A percentile compares a stretch with the other conserved stretches of the same genome.
These are phyloP conservation scores for Schizothorax lantsangensis DNA, from an alignment of 2,797 vertebrate species.

Conservation along the genomic window DNA sequence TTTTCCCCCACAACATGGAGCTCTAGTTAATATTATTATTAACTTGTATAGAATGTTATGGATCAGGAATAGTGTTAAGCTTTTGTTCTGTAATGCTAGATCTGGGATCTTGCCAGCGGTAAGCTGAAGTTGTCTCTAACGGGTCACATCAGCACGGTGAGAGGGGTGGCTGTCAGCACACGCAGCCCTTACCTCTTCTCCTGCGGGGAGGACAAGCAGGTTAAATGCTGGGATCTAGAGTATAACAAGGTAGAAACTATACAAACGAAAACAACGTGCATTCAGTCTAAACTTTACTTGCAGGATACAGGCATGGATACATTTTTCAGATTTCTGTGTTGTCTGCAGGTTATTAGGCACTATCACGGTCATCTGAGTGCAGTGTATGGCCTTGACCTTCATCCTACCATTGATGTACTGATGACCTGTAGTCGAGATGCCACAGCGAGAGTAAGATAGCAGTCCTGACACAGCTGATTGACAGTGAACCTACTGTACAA, in stretches of 20 bases:
- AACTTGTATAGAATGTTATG: background rate
- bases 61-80: background rate
- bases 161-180: conserved; percentile 92
- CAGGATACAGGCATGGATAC: background rate
- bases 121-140: conserved; percentile 96
- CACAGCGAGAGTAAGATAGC: conserved; percentile 86
- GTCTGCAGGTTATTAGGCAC: conserved; percentile 91
- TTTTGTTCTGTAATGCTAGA: conserved; percentile 74
- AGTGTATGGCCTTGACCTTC: conserved; percentile 94
- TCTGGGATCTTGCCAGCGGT: conserved; percentile 97
- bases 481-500: background rate
- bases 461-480: background rate
- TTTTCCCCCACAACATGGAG: background rate
- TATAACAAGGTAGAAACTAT: conserved; percentile 91
- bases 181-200: conserved; percentile 97
- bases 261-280: background rate
- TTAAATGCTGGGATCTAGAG: conserved; percentile 99
- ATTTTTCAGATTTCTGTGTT: background rate
- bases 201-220: conserved; percentile 98
- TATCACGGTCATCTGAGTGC: conserved; percentile 97
- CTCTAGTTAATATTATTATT: background rate
- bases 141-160: conserved; percentile 97
- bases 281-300: background rate
- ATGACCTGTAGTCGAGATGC: conserved; percentile 97
- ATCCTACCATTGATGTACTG: conserved; percentile 95